A percentile compares a stretch with the other conserved stretches of the same genome.
Evolutionary conservation across 1,140 invertebrate species (phyloP).

Genomic region (Acyrthosiphon pisum): DNA sequence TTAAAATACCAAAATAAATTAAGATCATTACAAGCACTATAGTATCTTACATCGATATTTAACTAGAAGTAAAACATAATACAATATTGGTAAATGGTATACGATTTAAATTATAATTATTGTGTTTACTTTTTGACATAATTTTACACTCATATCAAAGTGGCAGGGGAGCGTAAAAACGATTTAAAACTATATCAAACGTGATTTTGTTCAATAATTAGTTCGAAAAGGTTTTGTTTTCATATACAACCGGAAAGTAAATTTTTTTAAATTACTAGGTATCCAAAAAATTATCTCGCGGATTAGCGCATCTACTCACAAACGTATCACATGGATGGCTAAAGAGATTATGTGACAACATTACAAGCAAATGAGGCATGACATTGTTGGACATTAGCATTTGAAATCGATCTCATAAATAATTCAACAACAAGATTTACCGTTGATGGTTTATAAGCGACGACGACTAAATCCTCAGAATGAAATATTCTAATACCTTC

Average conservation of each 20-base stretch:
- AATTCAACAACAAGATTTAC: slow-evolving; percentile 55
- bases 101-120: background rate
- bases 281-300: background rate
- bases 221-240: background rate
- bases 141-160: too few species aligned
- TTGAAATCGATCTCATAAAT: slow-evolving; percentile 57
- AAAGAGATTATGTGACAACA: slow-evolving; percentile 48
- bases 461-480: slow-evolving; percentile 47
- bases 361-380: slow-evolving; percentile 55
- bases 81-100: background rate
- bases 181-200: background rate
- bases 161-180: background rate
- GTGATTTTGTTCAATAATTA: background rate
- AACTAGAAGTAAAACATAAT: background rate
- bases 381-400: slow-evolving; percentile 51
- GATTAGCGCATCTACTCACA: background rate
- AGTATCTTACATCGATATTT: background rate
- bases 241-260: background rate
- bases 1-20: background rate
- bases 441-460: slow-evolving; percentile 52
- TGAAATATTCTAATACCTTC: slow-evolving; percentile 46
- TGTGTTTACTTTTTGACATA: background rate
- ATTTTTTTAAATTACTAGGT: background rate
- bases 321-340: background rate
- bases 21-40: background rate